Conservation (phyloP, 2,113 vertebrate genomes). For the Hippocampus comes region DNA sequence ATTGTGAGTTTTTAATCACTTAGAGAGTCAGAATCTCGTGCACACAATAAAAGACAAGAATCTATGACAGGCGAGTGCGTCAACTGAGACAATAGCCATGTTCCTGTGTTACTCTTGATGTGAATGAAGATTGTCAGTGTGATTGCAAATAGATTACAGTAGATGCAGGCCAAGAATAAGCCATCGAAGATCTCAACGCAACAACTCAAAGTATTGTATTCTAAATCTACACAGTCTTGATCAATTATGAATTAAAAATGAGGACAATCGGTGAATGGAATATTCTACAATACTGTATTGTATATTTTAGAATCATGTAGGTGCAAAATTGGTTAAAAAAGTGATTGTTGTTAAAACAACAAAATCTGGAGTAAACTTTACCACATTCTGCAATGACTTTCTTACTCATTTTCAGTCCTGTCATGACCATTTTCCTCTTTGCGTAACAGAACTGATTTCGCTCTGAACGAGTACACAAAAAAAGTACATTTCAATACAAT, state of each 20-base stretch:
- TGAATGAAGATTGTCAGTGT: background rate
- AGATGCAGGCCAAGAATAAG: background rate
- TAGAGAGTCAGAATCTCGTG: background rate
- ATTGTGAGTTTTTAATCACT: background rate
- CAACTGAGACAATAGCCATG: conserved; percentile 21
- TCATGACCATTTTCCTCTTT: no score
- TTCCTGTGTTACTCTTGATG: background rate
- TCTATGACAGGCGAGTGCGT: conserved; percentile 10
- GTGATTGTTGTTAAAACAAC: no score
- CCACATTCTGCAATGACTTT: no score
- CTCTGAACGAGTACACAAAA: background rate
- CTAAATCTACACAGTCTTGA: no score
- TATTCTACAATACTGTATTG: no score
- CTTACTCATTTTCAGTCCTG: no score
- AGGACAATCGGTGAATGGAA: no score
- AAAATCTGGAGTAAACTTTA: no score
- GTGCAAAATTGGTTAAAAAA: no score
- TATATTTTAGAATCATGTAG: no score
- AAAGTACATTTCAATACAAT: background rate
- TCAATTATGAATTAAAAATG: no score
- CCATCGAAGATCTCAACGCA: background rate
- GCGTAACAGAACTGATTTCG: background rate
- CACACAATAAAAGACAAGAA: background rate
- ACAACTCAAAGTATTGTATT: background rate
- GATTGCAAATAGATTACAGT: conserved; percentile 24